A percentile compares a stretch with the other conserved stretches of the same genome.
These are phyloP conservation scores for Tenthredo mesomela DNA, from an alignment of 2,888 invertebrate species.

Conservation along the genomic window DNA sequence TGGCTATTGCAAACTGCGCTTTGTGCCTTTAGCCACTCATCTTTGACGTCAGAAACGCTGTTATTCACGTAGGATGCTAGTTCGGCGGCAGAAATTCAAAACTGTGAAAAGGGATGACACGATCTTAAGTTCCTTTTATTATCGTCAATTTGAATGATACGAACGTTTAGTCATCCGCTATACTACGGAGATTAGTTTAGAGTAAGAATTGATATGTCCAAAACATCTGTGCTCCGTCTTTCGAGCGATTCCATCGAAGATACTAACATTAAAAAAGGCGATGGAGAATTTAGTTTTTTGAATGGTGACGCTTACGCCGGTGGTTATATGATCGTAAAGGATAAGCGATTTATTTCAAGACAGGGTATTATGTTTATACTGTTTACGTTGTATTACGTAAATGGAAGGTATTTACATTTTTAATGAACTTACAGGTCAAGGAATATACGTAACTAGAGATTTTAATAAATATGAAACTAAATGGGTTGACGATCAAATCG, in stretches of 20 bases:
- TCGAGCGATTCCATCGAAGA: constrained; percentile 21
- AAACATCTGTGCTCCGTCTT: constrained; percentile 48
- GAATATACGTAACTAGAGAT: constrained; percentile 81
- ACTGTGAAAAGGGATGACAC: background rate
- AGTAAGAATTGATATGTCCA: constrained; percentile 30
- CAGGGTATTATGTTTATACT: constrained; percentile 74
- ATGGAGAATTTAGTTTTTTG: constrained; percentile 78
- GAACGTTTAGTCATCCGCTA: background rate
- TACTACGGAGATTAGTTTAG: background rate
- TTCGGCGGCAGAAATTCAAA: constrained; percentile 22
- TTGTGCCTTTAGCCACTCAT: background rate
- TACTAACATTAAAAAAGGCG: constrained; percentile 72
- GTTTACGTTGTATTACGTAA: background rate
- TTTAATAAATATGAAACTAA: constrained; percentile 80
- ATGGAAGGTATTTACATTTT: background rate
- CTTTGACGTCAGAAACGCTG: background rate
- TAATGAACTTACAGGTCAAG: constrained; percentile 73
- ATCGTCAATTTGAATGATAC: background rate
- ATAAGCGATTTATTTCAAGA: constrained; percentile 77
- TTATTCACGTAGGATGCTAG: background rate
- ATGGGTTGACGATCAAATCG: constrained; percentile 81
- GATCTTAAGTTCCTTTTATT: background rate
- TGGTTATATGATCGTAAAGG: constrained; percentile 80
- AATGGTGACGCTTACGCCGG: constrained; percentile 83
- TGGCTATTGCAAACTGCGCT: background rate